These are phyloP conservation scores for Tauraco hartlaubi DNA, from an alignment of 2,797 vertebrate species.

Conservation along the genomic window DNA sequence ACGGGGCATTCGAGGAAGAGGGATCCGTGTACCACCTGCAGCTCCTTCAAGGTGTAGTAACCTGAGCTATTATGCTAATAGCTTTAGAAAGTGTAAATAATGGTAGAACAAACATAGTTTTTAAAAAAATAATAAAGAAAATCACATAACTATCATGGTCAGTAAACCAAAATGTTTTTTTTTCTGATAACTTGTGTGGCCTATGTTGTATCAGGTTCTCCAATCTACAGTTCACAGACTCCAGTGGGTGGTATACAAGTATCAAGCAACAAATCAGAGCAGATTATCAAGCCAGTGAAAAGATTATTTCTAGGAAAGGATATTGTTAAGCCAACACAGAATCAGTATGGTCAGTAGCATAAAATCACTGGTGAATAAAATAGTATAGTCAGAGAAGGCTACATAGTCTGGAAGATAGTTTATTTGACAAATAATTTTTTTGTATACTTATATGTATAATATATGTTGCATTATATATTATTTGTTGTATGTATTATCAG, in stretches of 20 bases:
- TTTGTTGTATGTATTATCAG: neutral
- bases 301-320: neutral
- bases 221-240: neutral
- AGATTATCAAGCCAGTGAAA: neutral
- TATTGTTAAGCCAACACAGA: neutral
- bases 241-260: neutral
- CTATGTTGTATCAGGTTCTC: neutral
- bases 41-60: constrained; percentile 86
- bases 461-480: neutral
- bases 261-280: neutral
- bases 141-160: neutral
- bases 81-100: neutral
- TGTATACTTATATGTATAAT: neutral
- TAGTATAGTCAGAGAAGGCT: neutral
- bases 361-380: neutral
- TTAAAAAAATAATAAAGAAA: neutral
- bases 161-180: neutral
- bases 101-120: neutral
- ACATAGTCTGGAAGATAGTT: neutral
- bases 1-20: constrained; percentile 87
- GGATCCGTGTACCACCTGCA: constrained; percentile 83
- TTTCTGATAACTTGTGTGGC: neutral
- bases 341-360: neutral
- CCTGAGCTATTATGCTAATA: neutral
- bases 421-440: neutral